A percentile compares a stretch with the other conserved stretches of the same genome.
phyloP scores from a whole-genome alignment of 2,888 invertebrate species.

The Eupeodes latifasciatus region DNA sequence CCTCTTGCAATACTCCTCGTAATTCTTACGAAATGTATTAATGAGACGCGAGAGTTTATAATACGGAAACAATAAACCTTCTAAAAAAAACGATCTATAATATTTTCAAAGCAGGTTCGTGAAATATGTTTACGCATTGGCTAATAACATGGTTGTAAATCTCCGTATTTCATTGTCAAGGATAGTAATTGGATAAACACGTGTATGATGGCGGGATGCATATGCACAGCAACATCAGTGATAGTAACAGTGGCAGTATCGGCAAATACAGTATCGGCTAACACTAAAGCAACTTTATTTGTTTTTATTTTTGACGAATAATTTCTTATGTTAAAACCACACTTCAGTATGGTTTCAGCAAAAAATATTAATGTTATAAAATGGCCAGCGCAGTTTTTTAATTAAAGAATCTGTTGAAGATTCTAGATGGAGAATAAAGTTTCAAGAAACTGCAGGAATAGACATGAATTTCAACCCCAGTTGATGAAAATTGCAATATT shows the following conservation, averaged over 20 bases:
- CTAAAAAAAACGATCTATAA: conserved; percentile 35
- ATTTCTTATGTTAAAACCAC: too few species aligned
- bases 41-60: conserved; percentile 1
- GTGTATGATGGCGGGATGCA: conserved; percentile 43
- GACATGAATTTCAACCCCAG: too few species aligned
- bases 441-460: too few species aligned
- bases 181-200: conserved; percentile 71
- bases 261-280: too few species aligned
- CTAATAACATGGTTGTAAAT: conserved; percentile 75
- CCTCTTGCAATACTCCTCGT: conserved; percentile 12
- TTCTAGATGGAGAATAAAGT: too few species aligned
- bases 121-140: conserved; percentile 65
- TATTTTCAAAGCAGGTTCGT: conserved; percentile 73
- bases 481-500: too few species aligned
- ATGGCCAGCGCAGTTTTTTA: too few species aligned
- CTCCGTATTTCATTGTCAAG: conserved; percentile 72
- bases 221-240: not conserved
- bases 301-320: too few species aligned
- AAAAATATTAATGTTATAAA: too few species aligned
- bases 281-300: too few species aligned
- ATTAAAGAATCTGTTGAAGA: too few species aligned
- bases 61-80: not conserved
- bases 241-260: not conserved
- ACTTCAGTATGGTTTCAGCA: too few species aligned
- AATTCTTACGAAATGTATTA: conserved; percentile 69